These are phyloP conservation scores for Chrysemys picta DNA, from an alignment of 2,113 vertebrate species.

Conservation along the genomic window DNA sequence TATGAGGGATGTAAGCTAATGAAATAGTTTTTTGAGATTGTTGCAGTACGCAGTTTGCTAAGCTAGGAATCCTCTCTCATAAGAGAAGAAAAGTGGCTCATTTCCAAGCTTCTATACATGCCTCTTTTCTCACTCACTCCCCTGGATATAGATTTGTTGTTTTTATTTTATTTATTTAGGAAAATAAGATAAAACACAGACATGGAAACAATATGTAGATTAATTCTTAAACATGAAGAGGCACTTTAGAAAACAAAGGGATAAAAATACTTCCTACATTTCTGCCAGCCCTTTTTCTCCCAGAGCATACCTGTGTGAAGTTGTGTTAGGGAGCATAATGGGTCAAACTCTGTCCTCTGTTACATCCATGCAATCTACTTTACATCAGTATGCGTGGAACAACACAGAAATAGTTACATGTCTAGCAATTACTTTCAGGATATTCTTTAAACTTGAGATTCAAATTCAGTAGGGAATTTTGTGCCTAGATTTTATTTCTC, in stretches of 20 bases:
- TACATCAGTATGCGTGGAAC: conserved; percentile 1
- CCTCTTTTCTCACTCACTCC: neutral
- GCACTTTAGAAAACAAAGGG: neutral
- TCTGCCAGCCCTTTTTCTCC: neutral
- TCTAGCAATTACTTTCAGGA: conserved; percentile 63
- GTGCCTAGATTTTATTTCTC: conserved; percentile 57
- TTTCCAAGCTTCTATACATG: neutral
- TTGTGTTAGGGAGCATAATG: neutral
- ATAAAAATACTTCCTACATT: neutral
- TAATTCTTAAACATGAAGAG: neutral
- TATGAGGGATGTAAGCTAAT: conserved; percentile 27
- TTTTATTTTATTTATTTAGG: neutral
- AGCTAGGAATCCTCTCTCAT: conserved; percentile 31
- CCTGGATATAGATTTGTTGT: neutral
- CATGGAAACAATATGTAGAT: neutral
- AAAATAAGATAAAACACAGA: neutral
- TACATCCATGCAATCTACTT: neutral
- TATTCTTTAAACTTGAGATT: conserved; percentile 49
- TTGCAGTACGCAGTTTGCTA: conserved; percentile 25
- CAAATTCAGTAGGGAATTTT: conserved; percentile 44
- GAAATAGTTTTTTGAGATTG: conserved; percentile 28
- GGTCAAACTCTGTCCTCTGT: neutral
- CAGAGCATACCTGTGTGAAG: neutral
- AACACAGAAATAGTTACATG: conserved; percentile 40
- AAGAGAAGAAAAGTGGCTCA: neutral